Conservation (phyloP, 2,888 invertebrate species). For the Calephelis perditalis region DNA sequence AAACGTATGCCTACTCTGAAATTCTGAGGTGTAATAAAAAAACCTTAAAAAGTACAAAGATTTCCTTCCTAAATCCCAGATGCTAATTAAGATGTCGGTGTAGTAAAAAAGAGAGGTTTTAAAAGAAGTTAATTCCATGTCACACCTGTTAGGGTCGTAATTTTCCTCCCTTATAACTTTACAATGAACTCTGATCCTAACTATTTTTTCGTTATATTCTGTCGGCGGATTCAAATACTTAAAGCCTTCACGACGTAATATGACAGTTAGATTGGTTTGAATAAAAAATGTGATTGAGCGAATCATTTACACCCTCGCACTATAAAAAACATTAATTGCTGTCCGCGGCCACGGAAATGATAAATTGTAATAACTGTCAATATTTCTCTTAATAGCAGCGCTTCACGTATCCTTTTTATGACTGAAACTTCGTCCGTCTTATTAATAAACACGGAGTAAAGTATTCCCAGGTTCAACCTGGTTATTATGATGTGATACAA, state of each 20-base stretch:
- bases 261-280: constrained; percentile 63
- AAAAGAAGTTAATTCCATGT: constrained; percentile 74
- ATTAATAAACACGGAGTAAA: too few species aligned
- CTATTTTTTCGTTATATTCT: constrained; percentile 60
- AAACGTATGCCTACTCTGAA: too few species aligned
- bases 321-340: constrained; percentile 11
- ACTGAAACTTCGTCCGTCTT: too few species aligned
- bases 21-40: not conserved
- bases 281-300: constrained; percentile 45
- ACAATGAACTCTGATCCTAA: constrained; percentile 64
- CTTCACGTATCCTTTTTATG: too few species aligned
- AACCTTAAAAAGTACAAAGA: constrained; percentile 13
- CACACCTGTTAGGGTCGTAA: constrained; percentile 76
- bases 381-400: not conserved
- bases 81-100: constrained; percentile 65
- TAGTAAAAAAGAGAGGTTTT: constrained; percentile 71
- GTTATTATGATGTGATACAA: too few species aligned
- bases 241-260: constrained; percentile 64
- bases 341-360: not conserved
- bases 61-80: constrained; percentile 43
- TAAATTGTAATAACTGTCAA: constrained; percentile 9
- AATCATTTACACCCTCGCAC: constrained; percentile 40
- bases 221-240: constrained; percentile 68
- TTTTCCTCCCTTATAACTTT: constrained; percentile 64
- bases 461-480: too few species aligned